Evolutionary conservation across 2,113 vertebrate species (phyloP), one percentile per base, ranked within the genome.

Genomic region (Desmodus rotundus): DNA sequence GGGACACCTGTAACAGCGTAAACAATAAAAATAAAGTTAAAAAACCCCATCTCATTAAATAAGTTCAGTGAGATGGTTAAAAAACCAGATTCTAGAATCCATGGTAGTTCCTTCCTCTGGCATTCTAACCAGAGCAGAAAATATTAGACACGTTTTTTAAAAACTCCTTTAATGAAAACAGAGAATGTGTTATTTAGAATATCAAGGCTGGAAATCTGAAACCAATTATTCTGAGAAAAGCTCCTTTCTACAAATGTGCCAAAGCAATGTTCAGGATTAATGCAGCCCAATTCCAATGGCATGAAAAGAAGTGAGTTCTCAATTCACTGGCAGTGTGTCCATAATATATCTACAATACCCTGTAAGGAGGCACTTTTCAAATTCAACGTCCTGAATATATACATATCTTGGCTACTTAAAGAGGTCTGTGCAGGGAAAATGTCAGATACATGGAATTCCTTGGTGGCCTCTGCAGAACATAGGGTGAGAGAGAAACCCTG

Each of bases 151-250:
- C 41, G 52, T 72, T 73, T 86, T n/a, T 7, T 33, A 5, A n/a
- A 58, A 41, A 65, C n/a, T 68, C 38, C 16, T 63, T 63, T 76
- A 63, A 54, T 78, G 54, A 22, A 92, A 94, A 78, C 70, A 76
- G 52, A 78, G 45, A 85, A 84, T 84, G 41, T 85, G 22, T 80
- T 85, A 88, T 28, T 43, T n/a, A 73, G 56, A 77, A 56, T 78
- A 38, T 86, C 20, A 90, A 73, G 70, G 7, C 52, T 97, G 26
- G 24, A 33, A 83, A 91, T 80, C 82, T 13, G 56, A 78, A 52
- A 87, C 41, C 58, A 96, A 88, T 94, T 96, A 93, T 70, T 91
- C 83, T 74, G 41, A 88, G 10, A 74, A 82, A 84, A 81, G 31
- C 14, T 91, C n/a, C 54, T 87, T 87, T 61, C 47, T 24, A 65